Evolutionary conservation across 2,888 invertebrate species (phyloP).

Genomic region (Leucozona laternaria): DNA sequence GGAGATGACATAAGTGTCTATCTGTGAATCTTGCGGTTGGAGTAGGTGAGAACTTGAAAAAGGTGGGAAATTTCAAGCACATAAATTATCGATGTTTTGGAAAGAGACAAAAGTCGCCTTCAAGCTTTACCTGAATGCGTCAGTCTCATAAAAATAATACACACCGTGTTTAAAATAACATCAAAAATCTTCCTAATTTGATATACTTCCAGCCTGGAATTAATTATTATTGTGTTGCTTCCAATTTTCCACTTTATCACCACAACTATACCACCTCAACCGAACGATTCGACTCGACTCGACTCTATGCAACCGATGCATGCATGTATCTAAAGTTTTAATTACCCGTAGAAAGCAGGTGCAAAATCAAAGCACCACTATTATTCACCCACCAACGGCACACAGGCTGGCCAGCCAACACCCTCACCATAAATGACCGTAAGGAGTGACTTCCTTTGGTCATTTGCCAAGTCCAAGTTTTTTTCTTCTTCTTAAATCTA

Average conservation of each 20-base stretch:
- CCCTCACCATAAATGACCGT: constrained; percentile 43
- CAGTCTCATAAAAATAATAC: too few species aligned
- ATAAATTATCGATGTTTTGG: too few species aligned
- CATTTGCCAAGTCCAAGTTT: constrained; percentile 45
- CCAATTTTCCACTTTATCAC: constrained; percentile 35
- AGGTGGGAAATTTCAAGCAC: too few species aligned
- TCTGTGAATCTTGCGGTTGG: not conserved
- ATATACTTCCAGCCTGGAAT: not conserved
- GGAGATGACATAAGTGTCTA: constrained; percentile 9
- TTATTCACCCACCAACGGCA: constrained; percentile 33
- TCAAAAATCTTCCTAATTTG: not conserved
- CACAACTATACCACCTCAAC: constrained; percentile 13
- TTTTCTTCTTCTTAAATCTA: not conserved
- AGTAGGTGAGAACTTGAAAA: not conserved
- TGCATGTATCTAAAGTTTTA: constrained; percentile 23
- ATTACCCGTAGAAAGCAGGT: constrained; percentile 67
- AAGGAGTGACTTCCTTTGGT: constrained; percentile 34
- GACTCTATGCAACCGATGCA: not conserved
- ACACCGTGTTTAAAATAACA: too few species aligned
- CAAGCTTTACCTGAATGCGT: too few species aligned
- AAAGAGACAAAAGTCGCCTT: too few species aligned
- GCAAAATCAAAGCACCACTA: constrained; percentile 44
- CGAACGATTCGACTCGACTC: constrained; percentile 20
- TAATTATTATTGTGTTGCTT: not conserved
- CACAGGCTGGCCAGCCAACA: constrained; percentile 43